Evolutionary conservation across 2,797 vertebrate genomes (phyloP).

Genomic region (Poeciliopsis paucimaculata): DNA sequence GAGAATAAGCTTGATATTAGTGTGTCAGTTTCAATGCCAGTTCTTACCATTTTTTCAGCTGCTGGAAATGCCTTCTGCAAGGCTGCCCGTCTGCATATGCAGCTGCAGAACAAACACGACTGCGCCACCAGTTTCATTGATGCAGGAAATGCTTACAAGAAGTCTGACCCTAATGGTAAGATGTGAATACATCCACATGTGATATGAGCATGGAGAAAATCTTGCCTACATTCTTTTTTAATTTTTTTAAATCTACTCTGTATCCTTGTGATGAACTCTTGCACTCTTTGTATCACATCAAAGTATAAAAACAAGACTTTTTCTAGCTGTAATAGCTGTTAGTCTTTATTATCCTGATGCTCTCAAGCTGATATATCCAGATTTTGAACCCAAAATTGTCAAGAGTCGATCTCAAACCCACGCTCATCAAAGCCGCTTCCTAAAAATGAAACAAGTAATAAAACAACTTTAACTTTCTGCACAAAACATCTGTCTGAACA

Average conservation of each 20-base stretch:
- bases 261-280: neutral
- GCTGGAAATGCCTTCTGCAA: conserved; percentile 96
- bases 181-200: neutral
- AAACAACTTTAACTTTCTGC: neutral
- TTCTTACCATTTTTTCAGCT: conserved; percentile 71
- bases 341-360: neutral
- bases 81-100: conserved; percentile 95
- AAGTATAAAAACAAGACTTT: neutral
- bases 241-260: neutral
- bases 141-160: conserved; percentile 96
- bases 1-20: neutral
- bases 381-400: neutral
- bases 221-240: neutral
- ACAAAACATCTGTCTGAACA: neutral
- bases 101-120: conserved; percentile 98
- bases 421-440: neutral
- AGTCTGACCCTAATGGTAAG: conserved; percentile 96
- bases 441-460: neutral
- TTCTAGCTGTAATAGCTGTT: neutral
- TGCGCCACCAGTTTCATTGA: conserved; percentile 96
- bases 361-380: neutral
- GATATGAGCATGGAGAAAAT: neutral
- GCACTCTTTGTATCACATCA: neutral
- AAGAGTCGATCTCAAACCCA: neutral
- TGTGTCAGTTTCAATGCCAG: conserved; percentile 1